Conservation (phyloP, 2,888 invertebrate genomes). For the Oeneis ivallda region DNA sequence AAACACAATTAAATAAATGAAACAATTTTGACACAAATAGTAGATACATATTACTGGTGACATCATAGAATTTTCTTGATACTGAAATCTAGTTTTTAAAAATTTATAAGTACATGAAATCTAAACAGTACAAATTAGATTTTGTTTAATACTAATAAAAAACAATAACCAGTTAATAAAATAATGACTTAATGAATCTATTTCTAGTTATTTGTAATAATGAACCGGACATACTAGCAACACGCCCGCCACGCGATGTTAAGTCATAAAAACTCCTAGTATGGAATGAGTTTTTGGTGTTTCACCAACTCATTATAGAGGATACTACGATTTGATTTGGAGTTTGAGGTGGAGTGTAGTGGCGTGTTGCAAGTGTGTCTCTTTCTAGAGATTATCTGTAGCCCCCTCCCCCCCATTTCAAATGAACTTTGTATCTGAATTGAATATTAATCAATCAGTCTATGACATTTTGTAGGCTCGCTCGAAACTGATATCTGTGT, state of each 20-base stretch:
- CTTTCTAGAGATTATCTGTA: no score
- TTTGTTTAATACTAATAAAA: neutral
- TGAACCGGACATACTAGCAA: neutral
- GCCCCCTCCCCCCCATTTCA: no score
- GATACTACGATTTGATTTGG: neutral
- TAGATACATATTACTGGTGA: slow-evolving; percentile 1
- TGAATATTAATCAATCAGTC: no score
- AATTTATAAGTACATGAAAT: neutral
- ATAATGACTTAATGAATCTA: slow-evolving; percentile 2
- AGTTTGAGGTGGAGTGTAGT: neutral
- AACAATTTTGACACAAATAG: neutral
- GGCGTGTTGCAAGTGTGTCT: slow-evolving; percentile 1
- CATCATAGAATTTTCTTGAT: neutral
- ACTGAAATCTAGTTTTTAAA: neutral
- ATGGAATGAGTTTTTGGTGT: neutral
- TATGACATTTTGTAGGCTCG: no score
- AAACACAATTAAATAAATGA: neutral
- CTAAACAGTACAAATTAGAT: neutral
- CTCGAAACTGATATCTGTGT: no score
- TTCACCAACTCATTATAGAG: neutral
- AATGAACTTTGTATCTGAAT: no score
- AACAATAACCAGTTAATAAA: slow-evolving; percentile 5
- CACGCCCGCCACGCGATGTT: neutral
- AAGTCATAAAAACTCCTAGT: neutral
- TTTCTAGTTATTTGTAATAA: neutral